Evolutionary conservation across 2,113 vertebrate species (phyloP).

Genomic region (Amphiprion ocellaris): DNA sequence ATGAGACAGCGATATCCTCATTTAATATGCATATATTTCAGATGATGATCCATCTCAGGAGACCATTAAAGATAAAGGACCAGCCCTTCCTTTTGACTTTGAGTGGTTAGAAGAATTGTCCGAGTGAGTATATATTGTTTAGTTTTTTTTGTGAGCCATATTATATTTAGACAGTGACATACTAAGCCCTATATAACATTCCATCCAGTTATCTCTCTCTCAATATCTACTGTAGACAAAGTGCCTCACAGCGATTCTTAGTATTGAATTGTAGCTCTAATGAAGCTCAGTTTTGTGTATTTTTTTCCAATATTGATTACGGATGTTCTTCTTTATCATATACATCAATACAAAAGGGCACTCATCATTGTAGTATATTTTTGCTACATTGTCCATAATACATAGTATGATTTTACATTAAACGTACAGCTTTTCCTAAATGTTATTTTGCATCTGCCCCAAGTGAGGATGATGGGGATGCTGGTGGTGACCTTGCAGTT

Average conservation of each 20-base stretch:
- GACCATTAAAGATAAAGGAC: constrained; percentile 49
- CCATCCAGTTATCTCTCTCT: neutral
- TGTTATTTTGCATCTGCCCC: constrained; percentile 42
- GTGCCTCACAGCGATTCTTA: neutral
- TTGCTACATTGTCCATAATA: neutral
- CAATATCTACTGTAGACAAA: neutral
- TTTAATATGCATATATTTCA: constrained; percentile 34
- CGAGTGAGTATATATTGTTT: constrained; percentile 57
- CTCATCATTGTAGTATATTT: neutral
- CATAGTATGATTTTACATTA: constrained; percentile 13
- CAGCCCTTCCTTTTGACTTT: constrained; percentile 51
- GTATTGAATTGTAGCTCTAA: neutral
- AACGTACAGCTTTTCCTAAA: constrained; percentile 18
- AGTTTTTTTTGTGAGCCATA: neutral
- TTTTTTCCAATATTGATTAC: neutral
- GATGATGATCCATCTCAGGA: constrained; percentile 34
- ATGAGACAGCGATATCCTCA: neutral
- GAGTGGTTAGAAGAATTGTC: constrained; percentile 72
- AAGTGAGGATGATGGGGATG: constrained; percentile 47
- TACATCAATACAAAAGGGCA: neutral
- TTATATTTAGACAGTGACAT: neutral
- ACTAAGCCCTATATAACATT: neutral
- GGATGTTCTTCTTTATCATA: neutral
- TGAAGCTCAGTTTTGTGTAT: neutral
- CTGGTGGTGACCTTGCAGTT: neutral